Evolutionary conservation across 2,888 invertebrate genomes (phyloP).

Genomic region (Eristalis arbustorum): DNA sequence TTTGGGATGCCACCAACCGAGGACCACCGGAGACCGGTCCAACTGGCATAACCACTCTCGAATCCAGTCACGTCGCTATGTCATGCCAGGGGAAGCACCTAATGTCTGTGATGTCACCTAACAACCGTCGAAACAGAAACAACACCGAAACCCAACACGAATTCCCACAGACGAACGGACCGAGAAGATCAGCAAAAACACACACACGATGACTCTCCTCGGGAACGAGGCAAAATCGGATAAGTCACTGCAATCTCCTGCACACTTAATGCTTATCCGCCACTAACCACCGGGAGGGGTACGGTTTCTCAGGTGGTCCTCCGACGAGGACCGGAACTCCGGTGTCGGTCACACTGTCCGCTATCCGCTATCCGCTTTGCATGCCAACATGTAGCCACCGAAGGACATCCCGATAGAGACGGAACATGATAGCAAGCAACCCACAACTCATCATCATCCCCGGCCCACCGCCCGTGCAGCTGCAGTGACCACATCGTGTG

Average conservation of each 20-base stretch:
- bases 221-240: slow-evolving; percentile 38
- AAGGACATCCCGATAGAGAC: slow-evolving; percentile 37
- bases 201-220: not conserved
- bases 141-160: not conserved
- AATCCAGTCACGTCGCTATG: slow-evolving; percentile 57
- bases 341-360: slow-evolving; percentile 57
- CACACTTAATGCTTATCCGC: slow-evolving; percentile 26
- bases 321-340: slow-evolving; percentile 24
- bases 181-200: not conserved
- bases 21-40: not conserved
- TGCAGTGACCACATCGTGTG: slow-evolving; percentile 22
- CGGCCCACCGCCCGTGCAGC: slow-evolving; percentile 15
- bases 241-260: slow-evolving; percentile 50
- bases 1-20: not conserved
- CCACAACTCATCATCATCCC: slow-evolving; percentile 38
- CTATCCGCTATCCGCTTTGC: slow-evolving; percentile 62
- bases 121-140: not conserved
- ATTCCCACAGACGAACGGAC: not conserved
- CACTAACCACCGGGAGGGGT: not conserved
- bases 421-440: slow-evolving; percentile 39
- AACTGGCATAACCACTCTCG: slow-evolving; percentile 11
- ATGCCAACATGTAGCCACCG: slow-evolving; percentile 34
- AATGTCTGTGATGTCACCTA: slow-evolving; percentile 53
- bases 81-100: slow-evolving; percentile 47
- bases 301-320: slow-evolving; percentile 29